A percentile compares a stretch with the other conserved stretches of the same genome.
phyloP scores from a whole-genome alignment of 2,797 vertebrate genomes.

The Cossypha caffra region DNA sequence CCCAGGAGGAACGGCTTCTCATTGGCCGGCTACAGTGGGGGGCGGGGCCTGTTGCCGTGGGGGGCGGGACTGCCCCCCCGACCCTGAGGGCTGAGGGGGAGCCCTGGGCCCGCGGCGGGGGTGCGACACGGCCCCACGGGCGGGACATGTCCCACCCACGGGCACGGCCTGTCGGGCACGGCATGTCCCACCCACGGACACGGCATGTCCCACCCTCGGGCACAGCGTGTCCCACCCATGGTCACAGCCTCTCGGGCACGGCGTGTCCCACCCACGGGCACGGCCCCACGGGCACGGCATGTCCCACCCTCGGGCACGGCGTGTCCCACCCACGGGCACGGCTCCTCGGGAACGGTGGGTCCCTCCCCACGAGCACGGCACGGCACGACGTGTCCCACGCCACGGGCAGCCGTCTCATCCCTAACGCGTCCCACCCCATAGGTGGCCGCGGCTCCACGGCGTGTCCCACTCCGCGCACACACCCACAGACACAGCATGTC shows the following conservation, averaged over 20 bases:
- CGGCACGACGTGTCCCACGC: background rate
- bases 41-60: background rate
- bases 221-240: too few relatives aligned
- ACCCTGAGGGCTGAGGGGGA: background rate
- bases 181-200: too few relatives aligned
- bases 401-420: background rate
- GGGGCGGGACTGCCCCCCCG: background rate
- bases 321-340: too few relatives aligned
- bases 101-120: too few relatives aligned
- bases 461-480: background rate
- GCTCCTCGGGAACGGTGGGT: too few relatives aligned
- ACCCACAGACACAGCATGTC: background rate
- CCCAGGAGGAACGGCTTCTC: rapidly evolving
- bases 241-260: too few relatives aligned
- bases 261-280: background rate
- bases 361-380: too few relatives aligned
- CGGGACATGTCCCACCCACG: background rate
- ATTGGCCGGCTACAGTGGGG: background rate
- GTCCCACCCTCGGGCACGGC: too few relatives aligned
- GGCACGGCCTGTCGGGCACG: too few relatives aligned
- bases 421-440: background rate
- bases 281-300: too few relatives aligned
- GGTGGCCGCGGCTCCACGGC: background rate
- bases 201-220: too few relatives aligned
- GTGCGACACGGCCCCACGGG: too few relatives aligned